phyloP scores from a whole-genome alignment of 30 jellyfish, hydroid and myxozoan species.

The Rhopilema esculentum region DNA sequence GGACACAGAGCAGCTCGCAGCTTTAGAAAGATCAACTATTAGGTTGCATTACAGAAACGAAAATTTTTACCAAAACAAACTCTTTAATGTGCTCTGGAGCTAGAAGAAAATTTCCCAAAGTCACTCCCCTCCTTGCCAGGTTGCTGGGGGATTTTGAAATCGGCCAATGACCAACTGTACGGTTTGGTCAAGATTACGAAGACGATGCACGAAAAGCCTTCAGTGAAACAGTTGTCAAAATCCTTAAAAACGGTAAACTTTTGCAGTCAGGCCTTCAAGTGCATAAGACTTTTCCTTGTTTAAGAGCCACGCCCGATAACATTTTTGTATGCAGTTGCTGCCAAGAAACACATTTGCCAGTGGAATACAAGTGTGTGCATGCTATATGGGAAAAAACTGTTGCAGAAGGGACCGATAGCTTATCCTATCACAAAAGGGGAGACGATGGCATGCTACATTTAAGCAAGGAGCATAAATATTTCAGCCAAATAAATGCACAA shows the following conservation, averaged over 20 bases:
- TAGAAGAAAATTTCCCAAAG: not conserved
- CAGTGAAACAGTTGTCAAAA: too few relatives aligned
- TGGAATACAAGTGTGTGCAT: conserved; percentile 32
- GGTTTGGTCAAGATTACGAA: too few relatives aligned
- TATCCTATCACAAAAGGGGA: not conserved
- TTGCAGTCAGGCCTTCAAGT: too few relatives aligned
- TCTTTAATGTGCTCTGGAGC: not conserved
- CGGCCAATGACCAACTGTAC: too few relatives aligned
- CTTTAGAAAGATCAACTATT: conserved; percentile 22
- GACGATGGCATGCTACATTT: not conserved
- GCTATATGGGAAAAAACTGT: not conserved
- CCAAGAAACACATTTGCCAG: too few relatives aligned
- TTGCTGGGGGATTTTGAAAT: too few relatives aligned
- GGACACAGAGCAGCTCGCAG: not conserved
- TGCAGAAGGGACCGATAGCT: not conserved
- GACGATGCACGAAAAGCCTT: too few relatives aligned
- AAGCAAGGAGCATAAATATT: conserved; percentile 17
- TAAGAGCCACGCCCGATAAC: conserved; percentile 52
- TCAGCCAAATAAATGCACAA: conserved; percentile 48
- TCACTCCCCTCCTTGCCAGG: conserved; percentile 26
- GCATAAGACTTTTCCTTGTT: conserved; percentile 4
- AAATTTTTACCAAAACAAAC: conserved; percentile 11
- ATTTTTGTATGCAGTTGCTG: conserved; percentile 38
- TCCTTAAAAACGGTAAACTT: conserved; percentile 8
- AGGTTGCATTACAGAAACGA: conserved; percentile 64